Evolutionary conservation across 1,140 invertebrate genomes (phyloP).

Genomic region (Drosophila chauvacae): DNA sequence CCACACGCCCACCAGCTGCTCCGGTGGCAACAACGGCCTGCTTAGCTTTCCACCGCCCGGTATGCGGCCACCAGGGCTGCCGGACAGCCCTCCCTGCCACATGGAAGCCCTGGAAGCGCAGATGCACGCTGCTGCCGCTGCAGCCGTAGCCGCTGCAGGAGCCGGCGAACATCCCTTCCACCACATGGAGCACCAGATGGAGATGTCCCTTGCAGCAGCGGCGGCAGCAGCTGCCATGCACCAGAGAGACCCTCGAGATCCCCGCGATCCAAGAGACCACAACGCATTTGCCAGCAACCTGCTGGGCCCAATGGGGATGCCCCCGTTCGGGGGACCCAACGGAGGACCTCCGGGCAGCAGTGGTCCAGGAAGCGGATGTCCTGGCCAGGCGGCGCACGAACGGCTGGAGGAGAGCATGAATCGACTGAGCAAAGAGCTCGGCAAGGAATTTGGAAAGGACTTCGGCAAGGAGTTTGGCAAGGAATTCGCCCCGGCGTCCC

Average conservation of each 20-base stretch:
- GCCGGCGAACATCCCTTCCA: conserved; percentile 79
- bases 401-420: conserved; percentile 85
- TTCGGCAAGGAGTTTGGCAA: conserved; percentile 81
- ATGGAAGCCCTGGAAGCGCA: conserved; percentile 80
- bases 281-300: conserved; percentile 84
- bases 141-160: conserved; percentile 66
- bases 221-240: conserved; percentile 79
- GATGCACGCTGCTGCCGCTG: conserved; percentile 80
- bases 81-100: conserved; percentile 74
- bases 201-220: conserved; percentile 80
- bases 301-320: conserved; percentile 85
- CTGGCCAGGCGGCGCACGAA: conserved; percentile 85
- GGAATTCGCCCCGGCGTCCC: conserved; percentile 74
- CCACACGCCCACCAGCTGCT: conserved; percentile 60
- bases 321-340: conserved; percentile 71
- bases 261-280: conserved; percentile 65
- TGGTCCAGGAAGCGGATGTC: conserved; percentile 41
- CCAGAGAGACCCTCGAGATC: conserved; percentile 57
- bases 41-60: conserved; percentile 67
- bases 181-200: conserved; percentile 84
- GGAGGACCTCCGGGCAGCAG: conserved; percentile 29
- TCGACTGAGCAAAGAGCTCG: conserved; percentile 84
- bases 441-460: conserved; percentile 70
- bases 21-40: conserved; percentile 49
- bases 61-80: conserved; percentile 59